Base-by-base conservation (phyloP, 2,797 vertebrate species). In the Moxostoma hubbsi region DNA sequence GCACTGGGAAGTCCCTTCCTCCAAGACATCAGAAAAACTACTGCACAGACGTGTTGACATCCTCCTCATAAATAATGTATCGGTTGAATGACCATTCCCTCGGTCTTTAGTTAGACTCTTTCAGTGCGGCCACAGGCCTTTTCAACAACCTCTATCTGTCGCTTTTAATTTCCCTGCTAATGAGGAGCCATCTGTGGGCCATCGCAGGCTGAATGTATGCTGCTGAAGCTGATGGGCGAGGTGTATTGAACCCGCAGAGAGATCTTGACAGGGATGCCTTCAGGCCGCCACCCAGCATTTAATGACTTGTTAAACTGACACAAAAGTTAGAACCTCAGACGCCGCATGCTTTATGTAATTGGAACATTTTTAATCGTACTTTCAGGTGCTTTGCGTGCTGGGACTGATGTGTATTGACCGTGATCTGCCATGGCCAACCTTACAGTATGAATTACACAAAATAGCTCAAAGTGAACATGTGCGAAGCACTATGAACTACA, bases 171-270 rank as follows among this genome's bases (percentile, higher is more conserved):
- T 82, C 65, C 69, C 78, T 79, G 80, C 73, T 85, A 85, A 87
- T 87, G 79, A 87, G 81, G 75, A 81, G 76, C 84, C 86, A 83
- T 85, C 84, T 87, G 86, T 73, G 82, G 75, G 73, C 84, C 76
- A 18, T 84, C 82, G 79, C 75, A 81, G 79, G 54, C 77, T 83
- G 77, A 82, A 85, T 81, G 77, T 82, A 83, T 83, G 80, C 65
- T 67, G 78, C 69, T 80, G 80, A 64, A 72, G 59, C 81, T 82
- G 83, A 86, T 83, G 63, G 73, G 57, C 15, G 64, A 83, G 74
- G 77, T 69, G 74, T 73, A 67, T 58, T 79, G 80, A 81, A 78
- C 76, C 80, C 57, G 0, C 61, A 69, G 54, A 75, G 79, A 65
- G 57, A 67, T 75, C 75, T 69, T 82, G 83, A 85, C 79, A 80